Percentiles rank a stretch among this genome's conserved stretches.
Conservation (phyloP, 2,797 vertebrate species). For the Botia almorhae region DNA sequence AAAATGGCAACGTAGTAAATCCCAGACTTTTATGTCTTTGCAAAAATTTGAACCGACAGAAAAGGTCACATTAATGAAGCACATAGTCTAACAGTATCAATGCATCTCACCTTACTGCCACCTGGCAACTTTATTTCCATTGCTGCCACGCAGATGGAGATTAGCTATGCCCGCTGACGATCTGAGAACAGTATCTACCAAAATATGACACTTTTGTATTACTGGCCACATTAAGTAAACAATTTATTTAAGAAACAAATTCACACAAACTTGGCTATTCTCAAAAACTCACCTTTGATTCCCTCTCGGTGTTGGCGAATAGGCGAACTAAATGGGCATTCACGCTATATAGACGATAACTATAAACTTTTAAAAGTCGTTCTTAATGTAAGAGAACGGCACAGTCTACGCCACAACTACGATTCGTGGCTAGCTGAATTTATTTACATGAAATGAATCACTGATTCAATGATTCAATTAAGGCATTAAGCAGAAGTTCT, state of each 20-base stretch:
- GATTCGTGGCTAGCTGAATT: neutral
- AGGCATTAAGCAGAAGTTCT: too few relatives aligned
- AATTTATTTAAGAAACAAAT: neutral
- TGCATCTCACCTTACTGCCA: conserved; percentile 2
- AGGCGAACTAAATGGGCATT: too few relatives aligned
- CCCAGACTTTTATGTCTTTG: conserved; percentile 5
- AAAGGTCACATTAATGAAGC: conserved; percentile 35
- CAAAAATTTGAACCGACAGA: neutral
- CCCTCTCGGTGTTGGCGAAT: too few relatives aligned
- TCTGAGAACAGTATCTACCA: conserved; percentile 14
- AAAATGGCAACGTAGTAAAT: conserved; percentile 3
- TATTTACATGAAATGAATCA: neutral
- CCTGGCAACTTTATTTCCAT: conserved; percentile 20
- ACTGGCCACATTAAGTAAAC: neutral
- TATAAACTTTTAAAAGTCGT: too few relatives aligned
- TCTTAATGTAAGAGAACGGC: too few relatives aligned
- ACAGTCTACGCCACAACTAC: too few relatives aligned
- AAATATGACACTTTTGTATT: neutral
- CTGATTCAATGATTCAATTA: neutral
- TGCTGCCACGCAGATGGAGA: neutral
- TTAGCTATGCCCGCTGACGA: conserved; percentile 22
- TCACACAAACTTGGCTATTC: neutral
- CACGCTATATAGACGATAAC: too few relatives aligned
- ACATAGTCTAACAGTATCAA: neutral
- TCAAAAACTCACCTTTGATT: neutral